Conservation (phyloP, 2,888 invertebrate genomes). For the Anodontia alba region DNA sequence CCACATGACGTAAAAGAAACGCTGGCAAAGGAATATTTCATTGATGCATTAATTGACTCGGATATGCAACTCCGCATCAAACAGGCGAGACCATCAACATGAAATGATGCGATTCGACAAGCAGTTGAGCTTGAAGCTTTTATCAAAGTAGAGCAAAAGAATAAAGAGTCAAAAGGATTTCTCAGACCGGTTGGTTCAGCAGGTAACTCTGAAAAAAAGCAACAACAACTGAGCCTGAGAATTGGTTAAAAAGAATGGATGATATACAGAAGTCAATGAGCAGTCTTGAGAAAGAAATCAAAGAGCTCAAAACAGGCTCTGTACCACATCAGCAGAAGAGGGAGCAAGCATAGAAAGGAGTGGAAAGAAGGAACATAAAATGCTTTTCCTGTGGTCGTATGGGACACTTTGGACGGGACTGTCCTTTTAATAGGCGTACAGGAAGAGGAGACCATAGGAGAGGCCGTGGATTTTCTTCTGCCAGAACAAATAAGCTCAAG, state of each 20-base stretch:
- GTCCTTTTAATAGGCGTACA: no score
- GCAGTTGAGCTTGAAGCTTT: slow-evolving; percentile 9
- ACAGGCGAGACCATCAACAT: not conserved
- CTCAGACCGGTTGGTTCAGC: not conserved
- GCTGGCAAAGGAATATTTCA: not conserved
- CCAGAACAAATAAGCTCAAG: no score
- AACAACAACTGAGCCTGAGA: not conserved
- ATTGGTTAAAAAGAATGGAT: not conserved
- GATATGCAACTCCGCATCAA: not conserved
- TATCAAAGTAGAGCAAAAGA: not conserved
- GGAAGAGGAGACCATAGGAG: no score
- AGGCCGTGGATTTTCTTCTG: no score
- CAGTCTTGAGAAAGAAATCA: no score
- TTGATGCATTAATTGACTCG: not conserved
- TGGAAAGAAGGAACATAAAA: no score
- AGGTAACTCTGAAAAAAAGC: not conserved
- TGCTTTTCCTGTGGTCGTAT: no score
- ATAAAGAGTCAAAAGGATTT: not conserved
- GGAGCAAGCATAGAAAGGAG: no score
- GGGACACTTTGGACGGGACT: no score
- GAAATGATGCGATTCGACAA: not conserved
- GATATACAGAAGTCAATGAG: not conserved
- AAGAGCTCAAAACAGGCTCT: no score
- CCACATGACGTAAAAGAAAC: not conserved
- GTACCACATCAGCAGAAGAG: no score